These are phyloP conservation scores for Apamea anceps DNA, from an alignment of 2,888 invertebrate genomes.

Conservation along the genomic window DNA sequence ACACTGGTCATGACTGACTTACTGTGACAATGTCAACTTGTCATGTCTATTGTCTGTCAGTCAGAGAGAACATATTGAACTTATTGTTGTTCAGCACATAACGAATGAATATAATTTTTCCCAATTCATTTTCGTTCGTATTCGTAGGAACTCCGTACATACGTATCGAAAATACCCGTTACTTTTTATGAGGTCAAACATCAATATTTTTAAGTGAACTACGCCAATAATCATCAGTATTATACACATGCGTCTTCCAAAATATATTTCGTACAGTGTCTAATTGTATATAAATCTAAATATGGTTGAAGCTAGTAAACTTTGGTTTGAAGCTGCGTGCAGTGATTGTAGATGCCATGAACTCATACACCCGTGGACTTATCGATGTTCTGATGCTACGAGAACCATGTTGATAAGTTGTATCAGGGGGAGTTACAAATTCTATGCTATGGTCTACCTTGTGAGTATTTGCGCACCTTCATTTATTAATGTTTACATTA, in stretches of 20 bases:
- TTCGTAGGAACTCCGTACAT: slow-evolving; percentile 7
- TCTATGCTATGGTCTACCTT: slow-evolving; percentile 88
- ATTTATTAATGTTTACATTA: neutral
- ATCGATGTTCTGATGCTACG: slow-evolving; percentile 83
- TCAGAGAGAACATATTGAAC: no score
- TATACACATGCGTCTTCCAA: slow-evolving; percentile 27
- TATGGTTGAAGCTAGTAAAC: slow-evolving; percentile 89
- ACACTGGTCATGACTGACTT: no score
- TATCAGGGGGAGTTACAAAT: slow-evolving; percentile 87
- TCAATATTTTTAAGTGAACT: slow-evolving; percentile 28
- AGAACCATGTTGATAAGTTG: slow-evolving; percentile 83
- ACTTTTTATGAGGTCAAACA: slow-evolving; percentile 24
- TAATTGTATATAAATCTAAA: slow-evolving; percentile 43
- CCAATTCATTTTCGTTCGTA: slow-evolving; percentile 12
- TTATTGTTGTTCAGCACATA: slow-evolving; percentile 7
- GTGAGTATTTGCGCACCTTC: slow-evolving; percentile 76
- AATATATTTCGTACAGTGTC: slow-evolving; percentile 12
- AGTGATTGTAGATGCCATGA: slow-evolving; percentile 79
- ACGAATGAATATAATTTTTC: slow-evolving; percentile 15
- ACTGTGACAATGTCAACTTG: neutral
- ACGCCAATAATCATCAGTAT: slow-evolving; percentile 3
- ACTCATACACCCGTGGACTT: slow-evolving; percentile 89
- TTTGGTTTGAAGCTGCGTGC: slow-evolving; percentile 86
- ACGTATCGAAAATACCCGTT: slow-evolving; percentile 22
- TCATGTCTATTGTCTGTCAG: neutral